Base-by-base conservation (phyloP, 2,113 vertebrate genomes). In the Lutjanus erythropterus region DNA sequence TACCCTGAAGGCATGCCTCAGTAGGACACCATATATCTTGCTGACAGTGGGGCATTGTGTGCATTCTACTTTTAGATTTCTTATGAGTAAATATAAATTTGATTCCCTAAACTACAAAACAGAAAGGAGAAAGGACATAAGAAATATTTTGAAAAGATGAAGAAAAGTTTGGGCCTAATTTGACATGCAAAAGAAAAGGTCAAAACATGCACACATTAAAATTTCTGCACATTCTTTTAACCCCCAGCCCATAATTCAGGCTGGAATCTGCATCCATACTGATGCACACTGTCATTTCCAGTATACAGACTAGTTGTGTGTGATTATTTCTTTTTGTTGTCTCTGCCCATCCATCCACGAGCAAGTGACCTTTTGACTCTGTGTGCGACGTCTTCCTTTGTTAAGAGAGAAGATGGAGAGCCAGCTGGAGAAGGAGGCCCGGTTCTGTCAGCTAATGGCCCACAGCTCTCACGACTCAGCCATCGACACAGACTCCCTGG, bases 401-500 rank as follows among this genome's bases (percentile, higher is more conserved):
- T 85, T 64, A 79, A 99, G 97, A 86, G 98, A 99, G 84, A 99
- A 98, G 93, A 96, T 99, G 95, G 98, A 99, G 83, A 97, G 96
- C 88, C 97, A 98, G 75, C 73, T 98, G 91, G 98, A 98, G 80
- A 98, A 97, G 87, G 98, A 99, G 88, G 97, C 97, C 59, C 94
- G 96, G 2, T 98, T 98, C 92, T 97, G 97, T 80, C 97, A 98
- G 4, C 85, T 99, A 78, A 97, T 99, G 96, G 97, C 97, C 70
- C 97, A 99, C 87, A 99, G 96, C 91, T 99, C 97, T 44, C 97
- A 99, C 2, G 98, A 99, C 92, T 99, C 97, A 0, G 97, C 98
- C 82, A 99, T 99, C 41, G 97, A 99, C 91, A 99, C 97, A 0
- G 98, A 99, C 91, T 99, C 97, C 78, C 93, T 99, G 90, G 98